Conservation (phyloP, 2,797 vertebrate genomes). For the Argya squamiceps region DNA sequence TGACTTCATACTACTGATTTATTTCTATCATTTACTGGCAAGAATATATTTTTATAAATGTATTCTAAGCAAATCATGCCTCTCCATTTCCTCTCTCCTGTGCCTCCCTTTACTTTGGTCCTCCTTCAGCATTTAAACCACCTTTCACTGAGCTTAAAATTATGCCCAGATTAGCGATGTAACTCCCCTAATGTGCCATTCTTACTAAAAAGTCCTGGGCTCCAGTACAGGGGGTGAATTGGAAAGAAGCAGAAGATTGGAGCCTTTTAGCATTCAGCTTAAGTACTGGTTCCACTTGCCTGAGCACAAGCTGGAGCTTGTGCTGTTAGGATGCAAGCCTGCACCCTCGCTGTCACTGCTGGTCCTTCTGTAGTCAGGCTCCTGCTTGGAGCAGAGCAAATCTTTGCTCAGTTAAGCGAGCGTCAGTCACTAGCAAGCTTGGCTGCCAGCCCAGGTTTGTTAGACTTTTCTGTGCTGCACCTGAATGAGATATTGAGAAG, state of each 20-base stretch:
- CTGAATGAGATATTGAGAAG: slow-evolving; percentile 88
- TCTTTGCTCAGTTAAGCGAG: slow-evolving; percentile 78
- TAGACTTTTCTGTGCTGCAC: slow-evolving; percentile 77
- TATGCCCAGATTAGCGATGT: slow-evolving; percentile 23
- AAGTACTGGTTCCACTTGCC: slow-evolving; percentile 74
- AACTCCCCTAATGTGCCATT: slow-evolving; percentile 56
- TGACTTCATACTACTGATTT: slow-evolving; percentile 61
- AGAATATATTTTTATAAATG: slow-evolving; percentile 9
- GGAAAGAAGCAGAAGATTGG: slow-evolving; percentile 37
- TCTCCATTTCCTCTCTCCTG: neutral
- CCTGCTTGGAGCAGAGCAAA: slow-evolving; percentile 75
- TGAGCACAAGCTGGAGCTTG: slow-evolving; percentile 70
- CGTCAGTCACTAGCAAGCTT: slow-evolving; percentile 71
- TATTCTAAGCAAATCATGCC: slow-evolving; percentile 20
- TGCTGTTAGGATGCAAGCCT: slow-evolving; percentile 72
- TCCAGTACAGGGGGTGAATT: slow-evolving; percentile 57
- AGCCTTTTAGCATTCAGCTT: slow-evolving; percentile 70
- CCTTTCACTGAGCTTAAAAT: slow-evolving; percentile 48
- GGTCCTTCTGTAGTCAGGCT: slow-evolving; percentile 63
- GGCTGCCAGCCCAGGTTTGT: slow-evolving; percentile 72
- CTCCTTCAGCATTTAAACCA: neutral
- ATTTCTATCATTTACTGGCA: slow-evolving; percentile 58
- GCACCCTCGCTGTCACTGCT: slow-evolving; percentile 68
- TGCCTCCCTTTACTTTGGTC: neutral
- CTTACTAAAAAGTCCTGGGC: slow-evolving; percentile 47